Evolutionary conservation across 2,888 invertebrate species (phyloP), one percentile per base, ranked within the genome.

Genomic region (Elysia crispata): DNA sequence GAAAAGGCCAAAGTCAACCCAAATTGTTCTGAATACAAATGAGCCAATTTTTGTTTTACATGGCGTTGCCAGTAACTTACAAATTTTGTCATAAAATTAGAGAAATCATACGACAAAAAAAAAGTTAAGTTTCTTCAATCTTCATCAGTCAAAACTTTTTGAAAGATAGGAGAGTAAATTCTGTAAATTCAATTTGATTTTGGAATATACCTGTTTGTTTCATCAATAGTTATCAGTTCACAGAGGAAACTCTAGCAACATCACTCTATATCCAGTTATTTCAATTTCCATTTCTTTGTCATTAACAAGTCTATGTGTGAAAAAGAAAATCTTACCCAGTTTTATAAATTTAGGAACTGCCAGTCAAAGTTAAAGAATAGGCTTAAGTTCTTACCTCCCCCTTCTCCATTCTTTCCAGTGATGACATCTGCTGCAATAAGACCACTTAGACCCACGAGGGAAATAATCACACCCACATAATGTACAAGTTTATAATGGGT

Each of bases 361-460:
- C n/a, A 41, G 41, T 41, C 41, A 41, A 41, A 6, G 41, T 11
- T 6, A 41, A 41, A 6, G n/a, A n/a, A n/a, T n/a, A n/a, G n/a
- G n/a, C 3, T 11, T 41, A 11, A 28, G 31, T 5, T 41, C 57
- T 1, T 25, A 78, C 73, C 78, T 13, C 20, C 54, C 41, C 49
- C 83, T 13, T 82, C 86, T 30, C 84, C 77, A 79, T 86, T 87
- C 78, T 87, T 90, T 49, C 91, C 91, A 28, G 91, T 89, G 30
- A 96, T 94, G 31, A 95, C 95, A 92, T 97, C 96, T 30, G 96
- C 96, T 94, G 95, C 95, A 6, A 97, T 95, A 18, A 97, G 94
- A 86, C 96, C 95, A 15, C 95, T 96, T 28, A 96, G 95, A 0
- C 96, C 97, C 93, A 96, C 94, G 5, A 97, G 93, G 83, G 96